Evolutionary conservation across 2,888 invertebrate species (phyloP), one percentile per base, ranked within the genome.

Genomic region (Hemaris fuciformis): DNA sequence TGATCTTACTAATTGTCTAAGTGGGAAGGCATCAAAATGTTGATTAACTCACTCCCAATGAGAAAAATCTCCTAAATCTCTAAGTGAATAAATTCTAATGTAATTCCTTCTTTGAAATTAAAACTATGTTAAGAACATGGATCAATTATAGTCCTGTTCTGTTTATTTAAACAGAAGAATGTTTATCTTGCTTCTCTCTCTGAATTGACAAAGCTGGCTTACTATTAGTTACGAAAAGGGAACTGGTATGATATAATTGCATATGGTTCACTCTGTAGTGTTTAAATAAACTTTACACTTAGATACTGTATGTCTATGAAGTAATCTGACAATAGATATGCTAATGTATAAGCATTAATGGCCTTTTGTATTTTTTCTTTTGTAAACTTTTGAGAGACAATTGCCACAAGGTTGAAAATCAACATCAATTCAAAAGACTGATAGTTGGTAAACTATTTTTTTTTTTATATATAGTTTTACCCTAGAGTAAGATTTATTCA

Each of bases 371-470:
- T 41, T 70, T 77, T 74, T 76, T 60, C 68, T 83, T 86, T 91
- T 91, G 91, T 92, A 91, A 91, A 91, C 91, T 92, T 91, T 92
- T 92, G 91, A 90, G 90, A 88, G 77, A 81, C 75, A 83, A 83
- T 86, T 88, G 88, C 87, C 88, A 88, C 83, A 87, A 85, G 88
- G 85, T 90, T 91, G 88, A 89, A 85, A 90, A 87, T 85, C 88
- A 90, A 91, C 92, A 93, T 93, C 93, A 92, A 93, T 93, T 91
- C 90, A 91, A 90, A 93, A 93, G 93, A 93, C 93, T 93, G 93
- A 93, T 93, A 93, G 93, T 88, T 90, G 89, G 86, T 91, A 93
- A 90, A 80, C 81, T 85, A 86, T 76, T 83, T 87, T 90, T 89
- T 90, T 86, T 88, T n/a, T n/a, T n/a, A n/a, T 87, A 88, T 90